Conservation (phyloP, 2,888 invertebrate genomes). For the Seladonia tumulorum region DNA sequence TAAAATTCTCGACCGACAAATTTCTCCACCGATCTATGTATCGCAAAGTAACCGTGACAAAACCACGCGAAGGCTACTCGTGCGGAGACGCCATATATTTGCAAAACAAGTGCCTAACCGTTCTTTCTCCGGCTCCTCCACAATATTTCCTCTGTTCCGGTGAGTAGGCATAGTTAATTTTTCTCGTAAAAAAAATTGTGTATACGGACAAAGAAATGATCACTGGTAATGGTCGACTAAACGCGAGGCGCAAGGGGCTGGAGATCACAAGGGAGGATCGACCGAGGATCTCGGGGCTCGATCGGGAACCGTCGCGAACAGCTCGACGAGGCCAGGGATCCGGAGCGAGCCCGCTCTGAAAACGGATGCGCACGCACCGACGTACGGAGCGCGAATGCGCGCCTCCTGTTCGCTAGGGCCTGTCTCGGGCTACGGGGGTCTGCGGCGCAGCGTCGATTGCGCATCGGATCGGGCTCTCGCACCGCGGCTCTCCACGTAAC, state of each 20-base stretch:
- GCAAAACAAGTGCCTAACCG: too few relatives aligned
- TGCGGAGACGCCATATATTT: too few relatives aligned
- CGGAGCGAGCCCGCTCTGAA: not conserved
- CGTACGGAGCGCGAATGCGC: constrained; percentile 72
- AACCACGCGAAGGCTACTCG: too few relatives aligned
- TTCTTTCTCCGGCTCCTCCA: too few relatives aligned
- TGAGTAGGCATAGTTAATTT: not conserved
- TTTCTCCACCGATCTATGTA: too few relatives aligned
- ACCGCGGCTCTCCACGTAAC: constrained; percentile 38
- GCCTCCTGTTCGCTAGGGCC: constrained; percentile 41
- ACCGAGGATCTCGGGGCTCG: not conserved
- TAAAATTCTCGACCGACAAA: not conserved
- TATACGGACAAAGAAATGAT: not conserved
- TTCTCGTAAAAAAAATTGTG: not conserved
- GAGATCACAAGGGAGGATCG: not conserved
- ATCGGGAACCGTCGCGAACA: not conserved
- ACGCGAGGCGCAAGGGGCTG: not conserved
- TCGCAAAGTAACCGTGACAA: too few relatives aligned
- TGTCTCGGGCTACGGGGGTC: constrained; percentile 34
- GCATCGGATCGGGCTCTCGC: constrained; percentile 47
- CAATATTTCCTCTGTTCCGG: too few relatives aligned
- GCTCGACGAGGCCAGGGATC: not conserved
- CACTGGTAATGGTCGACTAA: not conserved
- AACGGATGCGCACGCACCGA: constrained; percentile 58
- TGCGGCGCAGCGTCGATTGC: constrained; percentile 64